Evolutionary conservation across 2,797 vertebrate genomes (phyloP).

Genomic region (Cyclopterus lumpus): DNA sequence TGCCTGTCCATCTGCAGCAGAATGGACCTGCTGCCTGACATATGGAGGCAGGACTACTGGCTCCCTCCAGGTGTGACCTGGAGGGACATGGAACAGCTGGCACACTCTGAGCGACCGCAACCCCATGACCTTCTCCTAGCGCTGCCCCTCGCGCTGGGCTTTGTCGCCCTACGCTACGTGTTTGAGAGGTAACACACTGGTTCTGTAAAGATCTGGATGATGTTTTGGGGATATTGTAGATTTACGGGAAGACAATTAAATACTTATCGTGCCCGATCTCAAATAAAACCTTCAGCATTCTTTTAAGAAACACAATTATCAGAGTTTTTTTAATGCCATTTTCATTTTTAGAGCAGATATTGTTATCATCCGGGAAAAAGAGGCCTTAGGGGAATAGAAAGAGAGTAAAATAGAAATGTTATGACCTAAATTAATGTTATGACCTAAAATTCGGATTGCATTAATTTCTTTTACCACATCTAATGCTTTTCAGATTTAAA

Average conservation of each 20-base stretch:
- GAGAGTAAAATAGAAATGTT: not conserved
- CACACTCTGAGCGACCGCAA: constrained; percentile 75
- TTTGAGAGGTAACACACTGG: constrained; percentile 86
- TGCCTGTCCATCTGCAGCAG: constrained; percentile 39
- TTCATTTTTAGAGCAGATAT: constrained; percentile 16
- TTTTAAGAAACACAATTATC: not conserved
- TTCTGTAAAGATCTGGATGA: not conserved
- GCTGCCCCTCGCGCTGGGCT: constrained; percentile 84
- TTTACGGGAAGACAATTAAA: not conserved
- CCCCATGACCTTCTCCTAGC: constrained; percentile 85
- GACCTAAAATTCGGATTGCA: not conserved
- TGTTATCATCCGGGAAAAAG: constrained; percentile 27
- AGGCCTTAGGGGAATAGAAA: constrained; percentile 3
- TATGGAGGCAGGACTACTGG: constrained; percentile 90
- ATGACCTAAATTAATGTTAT: not conserved
- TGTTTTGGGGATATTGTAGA: not conserved
- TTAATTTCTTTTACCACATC: not conserved
- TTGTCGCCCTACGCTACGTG: constrained; percentile 80
- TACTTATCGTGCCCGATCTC: not conserved
- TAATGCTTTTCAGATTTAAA: not conserved
- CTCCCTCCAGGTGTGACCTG: constrained; percentile 90
- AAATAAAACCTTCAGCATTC: not conserved
- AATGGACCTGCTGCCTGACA: constrained; percentile 84
- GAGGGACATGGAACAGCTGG: constrained; percentile 87
- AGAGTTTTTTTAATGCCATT: not conserved